These are phyloP conservation scores for Planococcus citri DNA, from an alignment of 1,140 invertebrate species.

Conservation along the genomic window DNA sequence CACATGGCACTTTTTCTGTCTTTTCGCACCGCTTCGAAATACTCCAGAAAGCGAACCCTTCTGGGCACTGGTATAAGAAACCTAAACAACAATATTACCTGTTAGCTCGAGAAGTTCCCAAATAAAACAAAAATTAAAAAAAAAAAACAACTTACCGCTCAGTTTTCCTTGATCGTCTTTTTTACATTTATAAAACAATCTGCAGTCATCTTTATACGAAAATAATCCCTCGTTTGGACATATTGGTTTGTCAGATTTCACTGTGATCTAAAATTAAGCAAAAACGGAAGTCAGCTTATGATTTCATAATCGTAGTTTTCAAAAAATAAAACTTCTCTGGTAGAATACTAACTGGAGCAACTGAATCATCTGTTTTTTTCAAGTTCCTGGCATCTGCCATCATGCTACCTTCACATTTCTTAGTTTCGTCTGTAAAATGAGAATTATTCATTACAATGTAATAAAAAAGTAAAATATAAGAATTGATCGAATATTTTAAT, in stretches of 20 bases:
- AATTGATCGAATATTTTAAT: too few relatives aligned
- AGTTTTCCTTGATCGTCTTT: slow-evolving; percentile 39
- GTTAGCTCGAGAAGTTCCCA: too few relatives aligned
- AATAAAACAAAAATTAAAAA: too few relatives aligned
- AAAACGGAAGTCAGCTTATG: slow-evolving; percentile 25
- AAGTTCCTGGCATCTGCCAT: neutral
- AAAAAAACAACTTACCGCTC: slow-evolving; percentile 37
- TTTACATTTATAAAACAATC: slow-evolving; percentile 59
- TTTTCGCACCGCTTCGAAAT: slow-evolving; percentile 61
- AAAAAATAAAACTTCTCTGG: slow-evolving; percentile 11
- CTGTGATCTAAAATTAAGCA: slow-evolving; percentile 45
- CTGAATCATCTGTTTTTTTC: neutral
- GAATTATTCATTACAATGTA: neutral
- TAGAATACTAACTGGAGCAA: neutral
- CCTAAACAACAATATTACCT: too few relatives aligned
- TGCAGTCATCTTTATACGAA: slow-evolving; percentile 46
- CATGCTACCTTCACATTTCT: neutral
- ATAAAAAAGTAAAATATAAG: neutral
- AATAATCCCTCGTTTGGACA: slow-evolving; percentile 57
- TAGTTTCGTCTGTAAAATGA: neutral
- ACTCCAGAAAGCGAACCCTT: slow-evolving; percentile 59
- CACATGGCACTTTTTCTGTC: slow-evolving; percentile 37
- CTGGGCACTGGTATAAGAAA: slow-evolving; percentile 59
- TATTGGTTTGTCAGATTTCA: slow-evolving; percentile 39
- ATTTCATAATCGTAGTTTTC: slow-evolving; percentile 22